Base-by-base conservation (phyloP, 2,888 invertebrate genomes). In the Phragmatobia fuliginosa region DNA sequence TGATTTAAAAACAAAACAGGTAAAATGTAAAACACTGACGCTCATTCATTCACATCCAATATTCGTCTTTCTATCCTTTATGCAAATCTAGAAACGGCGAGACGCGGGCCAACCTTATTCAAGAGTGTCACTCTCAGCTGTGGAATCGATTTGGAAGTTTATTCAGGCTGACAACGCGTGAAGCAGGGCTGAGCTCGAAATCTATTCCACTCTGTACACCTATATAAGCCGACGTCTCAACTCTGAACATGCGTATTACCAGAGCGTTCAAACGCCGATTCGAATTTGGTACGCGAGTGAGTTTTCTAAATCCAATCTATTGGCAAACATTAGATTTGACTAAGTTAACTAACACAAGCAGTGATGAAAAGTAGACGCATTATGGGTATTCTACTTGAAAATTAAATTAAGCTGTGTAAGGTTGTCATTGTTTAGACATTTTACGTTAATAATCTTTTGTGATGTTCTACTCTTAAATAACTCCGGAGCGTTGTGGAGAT, bases 101-200 rank as follows among this genome's bases (percentile, higher is more conserved):
- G 81, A 82, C 78, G 82, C 78, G 87, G 84, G 87, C 85, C 87
- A 90, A 88, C 87, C 90, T 88, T 90, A 91, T 90, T 90, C 90
- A 86, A 85, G 85, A 89, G 88, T 93, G 94, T 94, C 95, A 94
- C 90, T 92, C 90, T 90, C 95, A 94, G 95, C 89, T 91, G 91
- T 85, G 88, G 90, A 94, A 94, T 93, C 94, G 94, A 94, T 94
- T 94, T 92, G 91, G 92, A 91, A 92, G 93, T 94, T 93, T 94
- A 94, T 94, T 93, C 92, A 90, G 88, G 85, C 90, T 92, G 94
- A 94, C 94, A 93, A 93, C 92, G 90, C 91, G 91, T 91, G 92
- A 89, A 89, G 90, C 89, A 87, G 87, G 88, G 87, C 87, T 90
- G 88, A 87, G 87, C 83, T 85, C 78, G 83, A 83, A 89, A 89